These are phyloP conservation scores for Drosophila stalkeri DNA, from an alignment of 2,888 invertebrate genomes.

Conservation along the genomic window DNA sequence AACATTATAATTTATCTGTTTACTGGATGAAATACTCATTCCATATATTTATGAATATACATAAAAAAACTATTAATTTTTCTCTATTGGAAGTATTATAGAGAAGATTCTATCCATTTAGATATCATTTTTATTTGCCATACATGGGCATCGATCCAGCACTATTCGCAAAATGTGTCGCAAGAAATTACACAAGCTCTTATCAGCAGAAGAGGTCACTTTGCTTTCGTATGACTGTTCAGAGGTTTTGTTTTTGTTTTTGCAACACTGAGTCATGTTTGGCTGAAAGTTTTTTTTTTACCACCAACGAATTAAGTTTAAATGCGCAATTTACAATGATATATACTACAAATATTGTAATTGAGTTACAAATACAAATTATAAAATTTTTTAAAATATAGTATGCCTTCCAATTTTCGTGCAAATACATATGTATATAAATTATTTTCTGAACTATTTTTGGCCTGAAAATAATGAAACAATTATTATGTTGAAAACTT, in stretches of 20 bases:
- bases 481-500: not conserved
- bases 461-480: not conserved
- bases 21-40: too few species aligned
- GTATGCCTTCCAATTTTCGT: not conserved
- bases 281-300: slow-evolving; percentile 4
- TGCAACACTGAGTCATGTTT: slow-evolving; percentile 23
- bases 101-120: not conserved
- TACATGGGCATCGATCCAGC: too few species aligned
- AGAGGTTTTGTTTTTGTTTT: not conserved
- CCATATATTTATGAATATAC: too few species aligned
- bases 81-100: too few species aligned
- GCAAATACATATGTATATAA: not conserved
- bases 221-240: not conserved
- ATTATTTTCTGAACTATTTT: not conserved
- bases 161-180: not conserved
- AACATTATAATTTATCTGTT: too few species aligned
- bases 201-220: slow-evolving; percentile 2
- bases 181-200: not conserved
- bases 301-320: not conserved
- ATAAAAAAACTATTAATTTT: too few species aligned
- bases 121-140: not conserved
- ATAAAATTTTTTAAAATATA: not conserved
- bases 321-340: slow-evolving; percentile 34
- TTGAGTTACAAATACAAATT: not conserved
- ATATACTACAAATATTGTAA: not conserved